Percentiles rank a stretch among this genome's conserved stretches.
Conservation (phyloP, 2,888 invertebrate genomes). For the Neuroscelio doddi region DNA sequence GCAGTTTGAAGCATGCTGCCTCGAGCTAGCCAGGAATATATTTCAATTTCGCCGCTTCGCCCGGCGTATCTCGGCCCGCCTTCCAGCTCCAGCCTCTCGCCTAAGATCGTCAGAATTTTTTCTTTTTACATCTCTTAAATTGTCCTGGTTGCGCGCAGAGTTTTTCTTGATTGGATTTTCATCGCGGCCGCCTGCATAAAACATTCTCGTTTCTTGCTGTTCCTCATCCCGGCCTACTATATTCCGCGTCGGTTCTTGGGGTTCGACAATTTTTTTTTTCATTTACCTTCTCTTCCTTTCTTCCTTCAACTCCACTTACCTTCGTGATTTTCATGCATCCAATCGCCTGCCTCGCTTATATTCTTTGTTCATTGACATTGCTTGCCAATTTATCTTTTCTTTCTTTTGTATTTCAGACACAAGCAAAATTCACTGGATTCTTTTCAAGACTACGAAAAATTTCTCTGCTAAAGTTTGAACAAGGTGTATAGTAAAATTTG, state of each 20-base stretch:
- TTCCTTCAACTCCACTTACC: slow-evolving; percentile 4
- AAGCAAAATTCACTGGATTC: too few relatives aligned
- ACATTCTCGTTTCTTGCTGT: slow-evolving; percentile 43
- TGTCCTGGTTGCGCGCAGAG: slow-evolving; percentile 48
- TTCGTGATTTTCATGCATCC: slow-evolving; percentile 6
- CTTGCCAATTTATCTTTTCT: too few relatives aligned
- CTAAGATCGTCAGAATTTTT: slow-evolving; percentile 41
- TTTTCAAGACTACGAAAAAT: too few relatives aligned
- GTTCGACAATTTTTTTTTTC: slow-evolving; percentile 22
- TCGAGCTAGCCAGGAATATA: slow-evolving; percentile 53
- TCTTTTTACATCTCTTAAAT: slow-evolving; percentile 44
- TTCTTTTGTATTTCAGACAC: too few relatives aligned
- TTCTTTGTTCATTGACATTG: neutral
- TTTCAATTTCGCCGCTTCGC: slow-evolving; percentile 55
- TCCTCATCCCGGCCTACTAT: slow-evolving; percentile 29
- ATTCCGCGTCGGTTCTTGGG: slow-evolving; percentile 18
- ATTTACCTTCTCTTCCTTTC: slow-evolving; percentile 3
- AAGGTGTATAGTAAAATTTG: too few relatives aligned
- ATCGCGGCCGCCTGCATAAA: slow-evolving; percentile 54
- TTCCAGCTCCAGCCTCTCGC: slow-evolving; percentile 24
- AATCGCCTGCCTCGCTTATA: slow-evolving; percentile 3
- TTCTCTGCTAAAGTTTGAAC: too few relatives aligned
- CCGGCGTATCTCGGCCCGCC: slow-evolving; percentile 34
- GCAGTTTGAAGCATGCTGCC: slow-evolving; percentile 50
- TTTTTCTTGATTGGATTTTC: slow-evolving; percentile 56